Evolutionary conservation across 1,140 invertebrate species (phyloP).

Genomic region (Oedothorax gibbosus): DNA sequence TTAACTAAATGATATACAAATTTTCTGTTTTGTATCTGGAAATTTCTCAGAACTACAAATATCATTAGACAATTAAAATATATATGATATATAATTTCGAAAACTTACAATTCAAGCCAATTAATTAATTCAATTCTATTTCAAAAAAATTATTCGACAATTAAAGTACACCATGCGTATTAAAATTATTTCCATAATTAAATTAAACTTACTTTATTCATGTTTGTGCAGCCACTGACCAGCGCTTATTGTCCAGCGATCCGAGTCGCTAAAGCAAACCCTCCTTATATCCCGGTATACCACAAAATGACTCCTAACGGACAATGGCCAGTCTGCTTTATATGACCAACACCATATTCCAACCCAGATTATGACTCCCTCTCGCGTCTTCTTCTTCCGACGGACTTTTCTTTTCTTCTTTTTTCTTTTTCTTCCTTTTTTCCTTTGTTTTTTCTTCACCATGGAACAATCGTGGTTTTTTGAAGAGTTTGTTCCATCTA

Average conservation of each 20-base stretch:
- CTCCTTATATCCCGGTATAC: conserved; percentile 28
- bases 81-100: too few species aligned
- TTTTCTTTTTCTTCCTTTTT: not conserved
- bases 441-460: too few species aligned
- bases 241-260: not conserved
- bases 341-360: conserved; percentile 15
- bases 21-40: too few species aligned
- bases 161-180: too few species aligned
- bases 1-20: too few species aligned
- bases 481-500: too few species aligned
- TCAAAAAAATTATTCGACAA: too few species aligned
- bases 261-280: not conserved
- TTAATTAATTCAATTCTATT: too few species aligned
- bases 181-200: not conserved
- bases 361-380: conserved; percentile 47
- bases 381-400: not conserved
- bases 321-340: conserved; percentile 52
- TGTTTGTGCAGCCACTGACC: not conserved
- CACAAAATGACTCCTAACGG: conserved; percentile 53
- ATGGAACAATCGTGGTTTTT: too few species aligned
- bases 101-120: too few species aligned
- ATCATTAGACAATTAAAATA: too few species aligned
- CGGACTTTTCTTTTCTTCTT: not conserved
- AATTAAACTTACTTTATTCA: conserved; percentile 30
- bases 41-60: too few species aligned